phyloP scores from a whole-genome alignment of 2,888 invertebrate species.

The Scaptomyza caliginosa region DNA sequence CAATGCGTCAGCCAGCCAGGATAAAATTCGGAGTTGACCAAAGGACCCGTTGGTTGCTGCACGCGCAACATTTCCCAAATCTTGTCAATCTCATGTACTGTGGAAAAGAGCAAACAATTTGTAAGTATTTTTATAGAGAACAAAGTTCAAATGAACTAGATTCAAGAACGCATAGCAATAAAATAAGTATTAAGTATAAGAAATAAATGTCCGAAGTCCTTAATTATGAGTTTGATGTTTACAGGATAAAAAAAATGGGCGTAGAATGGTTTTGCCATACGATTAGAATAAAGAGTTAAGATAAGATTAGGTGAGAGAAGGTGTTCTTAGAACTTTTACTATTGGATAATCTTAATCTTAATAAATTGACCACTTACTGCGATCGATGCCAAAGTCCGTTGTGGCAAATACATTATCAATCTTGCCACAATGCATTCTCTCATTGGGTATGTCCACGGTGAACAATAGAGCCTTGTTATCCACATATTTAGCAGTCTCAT shows the following conservation, averaged over 20 bases:
- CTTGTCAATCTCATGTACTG: slow-evolving; percentile 79
- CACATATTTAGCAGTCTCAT: slow-evolving; percentile 85
- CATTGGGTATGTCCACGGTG: slow-evolving; percentile 90
- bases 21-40: slow-evolving; percentile 96
- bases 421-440: slow-evolving; percentile 86
- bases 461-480: slow-evolving; percentile 87
- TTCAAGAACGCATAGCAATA: too few species aligned
- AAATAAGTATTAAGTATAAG: too few species aligned
- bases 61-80: slow-evolving; percentile 85
- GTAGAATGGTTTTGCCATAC: too few species aligned
- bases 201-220: too few species aligned
- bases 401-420: slow-evolving; percentile 90
- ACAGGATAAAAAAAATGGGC: too few species aligned
- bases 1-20: slow-evolving; percentile 97
- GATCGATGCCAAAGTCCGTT: slow-evolving; percentile 89
- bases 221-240: too few species aligned
- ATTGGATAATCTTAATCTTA: too few species aligned
- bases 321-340: background rate
- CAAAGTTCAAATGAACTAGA: too few species aligned
- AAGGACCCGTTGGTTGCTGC: slow-evolving; percentile 88
- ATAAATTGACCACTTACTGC: slow-evolving; percentile 77
- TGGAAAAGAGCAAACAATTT: background rate
- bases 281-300: background rate
- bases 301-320: background rate
- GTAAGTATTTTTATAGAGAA: too few species aligned